Percentiles rank a stretch among this genome's conserved stretches.
phyloP scores from a whole-genome alignment of 2,797 vertebrate species.

The Pitangus sulphuratus region DNA sequence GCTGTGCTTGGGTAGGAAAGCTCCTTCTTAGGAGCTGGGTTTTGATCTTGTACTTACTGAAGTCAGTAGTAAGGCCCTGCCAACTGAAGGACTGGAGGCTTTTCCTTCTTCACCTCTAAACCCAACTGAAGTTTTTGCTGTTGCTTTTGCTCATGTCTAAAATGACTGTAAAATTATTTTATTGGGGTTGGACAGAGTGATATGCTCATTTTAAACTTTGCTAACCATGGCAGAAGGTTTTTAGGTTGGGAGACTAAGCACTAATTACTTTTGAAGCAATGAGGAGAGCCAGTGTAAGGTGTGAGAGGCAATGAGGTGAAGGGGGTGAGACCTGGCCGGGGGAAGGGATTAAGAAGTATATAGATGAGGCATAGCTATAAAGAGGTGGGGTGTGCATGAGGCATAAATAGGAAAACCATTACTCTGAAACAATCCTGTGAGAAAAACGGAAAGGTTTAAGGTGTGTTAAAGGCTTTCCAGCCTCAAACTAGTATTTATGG shows the following conservation, averaged over 20 bases:
- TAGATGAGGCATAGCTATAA: neutral
- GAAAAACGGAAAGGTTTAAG: neutral
- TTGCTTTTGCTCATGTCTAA: neutral
- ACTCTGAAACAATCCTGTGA: neutral
- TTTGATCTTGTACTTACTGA: neutral
- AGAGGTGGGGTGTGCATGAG: neutral
- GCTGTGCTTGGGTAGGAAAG: neutral
- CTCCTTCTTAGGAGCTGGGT: neutral
- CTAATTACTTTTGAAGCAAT: neutral
- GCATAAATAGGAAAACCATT: neutral
- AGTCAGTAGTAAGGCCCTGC: neutral
- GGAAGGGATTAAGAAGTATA: neutral
- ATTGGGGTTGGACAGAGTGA: neutral
- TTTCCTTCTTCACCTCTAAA: neutral
- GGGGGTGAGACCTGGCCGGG: neutral
- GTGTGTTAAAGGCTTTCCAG: neutral
- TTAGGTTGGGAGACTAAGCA: neutral
- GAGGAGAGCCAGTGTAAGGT: neutral
- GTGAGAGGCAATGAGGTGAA: neutral
- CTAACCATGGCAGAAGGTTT: neutral
- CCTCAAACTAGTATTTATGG: neutral
- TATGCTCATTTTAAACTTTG: neutral
- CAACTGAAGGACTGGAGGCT: neutral
- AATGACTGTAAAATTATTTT: neutral
- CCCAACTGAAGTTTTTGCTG: neutral